These are phyloP conservation scores for Pseudochirops cupreus DNA, from an alignment of 2,797 vertebrate species.

Conservation along the genomic window DNA sequence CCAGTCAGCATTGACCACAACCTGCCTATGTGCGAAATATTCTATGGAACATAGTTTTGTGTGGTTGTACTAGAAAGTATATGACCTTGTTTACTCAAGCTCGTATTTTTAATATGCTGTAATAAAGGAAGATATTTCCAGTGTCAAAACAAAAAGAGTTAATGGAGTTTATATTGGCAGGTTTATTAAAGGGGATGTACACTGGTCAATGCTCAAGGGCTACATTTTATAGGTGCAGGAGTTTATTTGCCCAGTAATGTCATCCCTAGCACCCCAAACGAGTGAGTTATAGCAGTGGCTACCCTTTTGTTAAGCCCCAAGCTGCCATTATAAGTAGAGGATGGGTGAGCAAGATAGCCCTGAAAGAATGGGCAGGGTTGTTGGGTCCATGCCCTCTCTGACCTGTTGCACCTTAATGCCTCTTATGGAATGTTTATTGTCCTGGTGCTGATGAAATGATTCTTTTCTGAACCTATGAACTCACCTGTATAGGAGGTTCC, in stretches of 20 bases:
- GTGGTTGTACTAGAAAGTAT: conserved; percentile 89
- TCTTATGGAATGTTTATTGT: background rate
- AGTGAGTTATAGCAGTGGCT: background rate
- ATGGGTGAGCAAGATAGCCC: background rate
- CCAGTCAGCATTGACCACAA: background rate
- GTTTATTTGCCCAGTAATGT: background rate
- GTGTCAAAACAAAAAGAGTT: conserved; percentile 81
- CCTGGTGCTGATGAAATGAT: background rate
- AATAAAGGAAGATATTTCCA: conserved; percentile 90
- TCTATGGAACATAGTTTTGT: conserved; percentile 90
- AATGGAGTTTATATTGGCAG: background rate
- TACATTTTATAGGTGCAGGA: background rate
- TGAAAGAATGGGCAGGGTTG: background rate
- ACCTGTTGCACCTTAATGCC: background rate
- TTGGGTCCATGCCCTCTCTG: background rate
- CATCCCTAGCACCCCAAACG: background rate
- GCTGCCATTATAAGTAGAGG: background rate
- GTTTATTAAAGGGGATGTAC: background rate
- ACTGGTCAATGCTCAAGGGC: background rate
- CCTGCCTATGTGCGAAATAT: conserved; percentile 74
- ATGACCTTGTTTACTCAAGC: conserved; percentile 93
- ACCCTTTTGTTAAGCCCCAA: background rate
- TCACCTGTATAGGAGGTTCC: background rate
- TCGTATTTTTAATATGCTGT: conserved; percentile 95
- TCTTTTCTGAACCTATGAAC: background rate